Base-by-base conservation (phyloP, 2,888 invertebrate species). In the Diarsia mendica region DNA sequence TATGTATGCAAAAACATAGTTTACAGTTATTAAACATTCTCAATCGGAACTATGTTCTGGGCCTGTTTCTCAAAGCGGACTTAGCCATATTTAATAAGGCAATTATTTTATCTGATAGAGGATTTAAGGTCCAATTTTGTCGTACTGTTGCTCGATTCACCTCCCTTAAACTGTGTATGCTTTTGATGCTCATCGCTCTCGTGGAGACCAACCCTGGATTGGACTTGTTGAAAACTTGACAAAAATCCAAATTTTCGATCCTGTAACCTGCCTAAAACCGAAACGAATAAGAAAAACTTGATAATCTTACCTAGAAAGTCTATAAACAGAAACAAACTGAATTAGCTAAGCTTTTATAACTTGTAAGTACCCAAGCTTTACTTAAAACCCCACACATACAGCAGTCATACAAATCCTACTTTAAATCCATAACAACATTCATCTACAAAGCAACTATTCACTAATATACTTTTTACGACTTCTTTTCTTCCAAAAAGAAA, bases 401-500 rank as follows among this genome's bases (percentile, higher is more conserved):
- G 44, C 20, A n/a, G 28, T 23, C 20, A 28, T 23, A 48, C 11
- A 23, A 18, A n/a, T 53, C 28, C 33, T 28, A 33, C 70, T 78
- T 78, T 49, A 33, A 72, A 67, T 79, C 51, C 58, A 78, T 70
- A 67, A 67, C 53, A 55, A 72, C n/a, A 51, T n/a, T n/a, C 44
- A 4, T 8, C 6, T 33, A 83, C 73, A 79, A 79, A 67, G 49
- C 5, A 15, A 55, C 65, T 72, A 83, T 72, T 80, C 11, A 55
- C 65, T 51, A 83, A 79, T 81, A 75, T 84, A 65, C 73, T 69
- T 79, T 83, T 87, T 84, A 85, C 77, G 83, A 84, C 83, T 84
- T 61, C 15, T 67, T 70, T 82, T 89, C 85, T 85, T 76, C 76
- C 72, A 86, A 89, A 63, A 88, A 90, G 89, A 90, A 90, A 90